phyloP scores from a whole-genome alignment of 2,888 invertebrate species.

The Drosophila subquinaria region DNA sequence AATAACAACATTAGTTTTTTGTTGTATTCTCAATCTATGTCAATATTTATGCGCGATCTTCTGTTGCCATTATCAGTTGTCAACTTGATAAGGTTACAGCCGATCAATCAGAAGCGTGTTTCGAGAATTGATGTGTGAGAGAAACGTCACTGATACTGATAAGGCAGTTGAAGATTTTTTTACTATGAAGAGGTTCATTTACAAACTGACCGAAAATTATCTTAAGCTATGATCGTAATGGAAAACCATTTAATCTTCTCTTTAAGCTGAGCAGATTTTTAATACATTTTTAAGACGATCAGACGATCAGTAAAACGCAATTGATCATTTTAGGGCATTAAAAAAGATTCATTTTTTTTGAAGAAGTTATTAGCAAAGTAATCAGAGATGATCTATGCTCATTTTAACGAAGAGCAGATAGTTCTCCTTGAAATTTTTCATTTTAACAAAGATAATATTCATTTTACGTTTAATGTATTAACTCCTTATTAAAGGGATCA shows the following conservation, averaged over 20 bases:
- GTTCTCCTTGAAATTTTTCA: no score
- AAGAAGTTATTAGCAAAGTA: no score
- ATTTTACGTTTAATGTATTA: no score
- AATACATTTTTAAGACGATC: no score
- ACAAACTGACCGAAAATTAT: not conserved
- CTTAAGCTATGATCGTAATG: not conserved
- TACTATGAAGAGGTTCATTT: no score
- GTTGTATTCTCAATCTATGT: conserved; percentile 13
- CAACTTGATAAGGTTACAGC: conserved; percentile 1
- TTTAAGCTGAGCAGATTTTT: no score
- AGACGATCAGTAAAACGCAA: no score
- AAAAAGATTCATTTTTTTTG: no score
- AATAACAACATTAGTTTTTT: conserved; percentile 1
- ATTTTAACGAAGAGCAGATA: no score
- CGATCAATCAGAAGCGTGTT: not conserved
- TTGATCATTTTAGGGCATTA: no score
- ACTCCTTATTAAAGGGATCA: not conserved
- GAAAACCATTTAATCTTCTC: not conserved
- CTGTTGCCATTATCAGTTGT: conserved; percentile 27
- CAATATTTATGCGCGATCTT: conserved; percentile 12
- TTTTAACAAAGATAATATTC: no score
- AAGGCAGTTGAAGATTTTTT: not conserved
- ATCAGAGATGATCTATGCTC: no score
- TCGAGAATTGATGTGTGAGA: not conserved
- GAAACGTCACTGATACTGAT: conserved; percentile 11